phyloP scores from a whole-genome alignment of 2,113 vertebrate species.

The Lepisosteus oculatus region DNA sequence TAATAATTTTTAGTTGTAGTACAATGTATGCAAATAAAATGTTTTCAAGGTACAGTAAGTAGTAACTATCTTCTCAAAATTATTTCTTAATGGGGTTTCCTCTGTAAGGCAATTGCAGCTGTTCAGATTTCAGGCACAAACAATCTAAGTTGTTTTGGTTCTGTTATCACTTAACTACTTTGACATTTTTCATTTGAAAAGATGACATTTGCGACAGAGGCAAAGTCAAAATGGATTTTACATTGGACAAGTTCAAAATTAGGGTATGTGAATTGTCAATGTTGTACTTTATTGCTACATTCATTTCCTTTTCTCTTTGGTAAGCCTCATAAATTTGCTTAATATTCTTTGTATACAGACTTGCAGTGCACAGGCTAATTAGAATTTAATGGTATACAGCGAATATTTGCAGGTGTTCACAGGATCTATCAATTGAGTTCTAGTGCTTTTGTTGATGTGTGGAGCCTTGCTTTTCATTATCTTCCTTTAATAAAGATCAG shows the following conservation, averaged over 20 bases:
- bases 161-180: too few species aligned
- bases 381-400: conserved; percentile 56
- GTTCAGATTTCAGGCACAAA: too few species aligned
- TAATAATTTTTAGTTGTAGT: too few species aligned
- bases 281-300: conserved; percentile 47
- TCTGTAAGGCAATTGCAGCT: too few species aligned
- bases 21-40: too few species aligned
- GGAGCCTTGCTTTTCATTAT: conserved; percentile 32
- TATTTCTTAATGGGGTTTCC: too few species aligned
- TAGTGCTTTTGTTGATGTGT: conserved; percentile 9
- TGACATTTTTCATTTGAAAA: too few species aligned
- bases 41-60: too few species aligned
- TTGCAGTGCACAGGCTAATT: conserved; percentile 48
- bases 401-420: conserved; percentile 30
- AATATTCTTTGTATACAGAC: conserved; percentile 47
- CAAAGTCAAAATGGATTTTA: conserved; percentile 57
- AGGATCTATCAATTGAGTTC: conserved; percentile 34
- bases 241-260: conserved; percentile 52
- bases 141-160: too few species aligned
- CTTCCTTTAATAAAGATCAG: conserved; percentile 23
- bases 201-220: conserved; percentile 64
- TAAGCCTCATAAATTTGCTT: conserved; percentile 57
- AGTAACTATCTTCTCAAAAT: too few species aligned
- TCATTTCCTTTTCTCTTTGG: conserved; percentile 44
- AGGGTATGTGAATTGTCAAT: conserved; percentile 72